Percentiles rank a stretch among this genome's conserved stretches.
These are phyloP conservation scores for Monomorium pharaonis DNA, from an alignment of 1,140 invertebrate species.

Conservation along the genomic window DNA sequence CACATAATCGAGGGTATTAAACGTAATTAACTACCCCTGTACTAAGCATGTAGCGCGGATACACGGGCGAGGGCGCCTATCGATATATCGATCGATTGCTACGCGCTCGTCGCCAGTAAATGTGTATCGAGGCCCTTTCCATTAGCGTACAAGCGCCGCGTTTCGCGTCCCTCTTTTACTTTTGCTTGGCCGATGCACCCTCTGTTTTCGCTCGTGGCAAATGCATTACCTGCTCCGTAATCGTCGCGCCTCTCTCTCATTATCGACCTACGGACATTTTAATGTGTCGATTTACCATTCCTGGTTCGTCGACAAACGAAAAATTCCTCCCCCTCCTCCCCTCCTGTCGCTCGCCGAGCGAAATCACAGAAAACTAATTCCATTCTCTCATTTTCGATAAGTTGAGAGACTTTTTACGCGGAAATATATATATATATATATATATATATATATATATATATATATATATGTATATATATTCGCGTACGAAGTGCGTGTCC, in stretches of 20 bases:
- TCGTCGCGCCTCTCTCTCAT: conserved; percentile 74
- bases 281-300: neutral
- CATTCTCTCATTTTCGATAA: neutral
- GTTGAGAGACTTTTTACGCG: neutral
- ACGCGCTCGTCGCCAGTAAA: conserved; percentile 63
- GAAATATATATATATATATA: conserved; percentile 8
- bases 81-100: conserved; percentile 81
- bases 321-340: neutral
- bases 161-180: conserved; percentile 63
- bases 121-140: conserved; percentile 77
- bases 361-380: too few species aligned
- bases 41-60: conserved; percentile 68
- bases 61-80: conserved; percentile 72
- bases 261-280: conserved; percentile 69
- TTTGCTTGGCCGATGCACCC: conserved; percentile 58
- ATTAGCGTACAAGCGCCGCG: conserved; percentile 74
- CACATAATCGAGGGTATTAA: conserved; percentile 83
- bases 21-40: conserved; percentile 83
- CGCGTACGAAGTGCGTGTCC: neutral
- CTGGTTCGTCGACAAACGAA: neutral
- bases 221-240: conserved; percentile 79
- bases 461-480: conserved; percentile 1
- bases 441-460: too few species aligned
- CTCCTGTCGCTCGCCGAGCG: neutral
- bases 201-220: conserved; percentile 77